Conservation (phyloP, 2,113 vertebrate genomes). For the Epinephelus fuscoguttatus region DNA sequence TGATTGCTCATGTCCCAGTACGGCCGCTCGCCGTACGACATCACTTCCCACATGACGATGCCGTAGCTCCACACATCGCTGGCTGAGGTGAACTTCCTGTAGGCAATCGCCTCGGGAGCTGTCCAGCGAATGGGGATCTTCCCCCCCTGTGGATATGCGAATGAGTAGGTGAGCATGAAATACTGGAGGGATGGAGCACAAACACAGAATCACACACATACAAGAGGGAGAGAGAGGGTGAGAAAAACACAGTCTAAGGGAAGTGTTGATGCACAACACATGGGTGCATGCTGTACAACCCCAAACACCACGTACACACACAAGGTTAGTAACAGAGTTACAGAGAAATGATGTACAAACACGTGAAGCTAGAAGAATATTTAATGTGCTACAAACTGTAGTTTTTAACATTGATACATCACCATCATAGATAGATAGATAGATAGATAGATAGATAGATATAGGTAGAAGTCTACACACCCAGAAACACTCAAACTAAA, state of each 20-base stretch:
- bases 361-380: conserved; percentile 38
- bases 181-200: conserved; percentile 83
- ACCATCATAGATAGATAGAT: not conserved
- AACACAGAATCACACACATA: conserved; percentile 81
- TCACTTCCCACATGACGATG: conserved; percentile 99
- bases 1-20: conserved; percentile 99
- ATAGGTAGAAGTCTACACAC: not conserved
- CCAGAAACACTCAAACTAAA: not conserved
- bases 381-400: conserved; percentile 39
- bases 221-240: conserved; percentile 78
- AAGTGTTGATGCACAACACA: conserved; percentile 70
- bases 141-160: conserved; percentile 90
- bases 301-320: conserved; percentile 41
- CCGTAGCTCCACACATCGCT: conserved; percentile 99
- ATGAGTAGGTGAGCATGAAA: conserved; percentile 85
- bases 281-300: conserved; percentile 65
- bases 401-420: conserved; percentile 45
- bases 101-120: conserved; percentile 96
- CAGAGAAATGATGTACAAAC: conserved; percentile 54
- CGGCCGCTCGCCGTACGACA: conserved; percentile 97
- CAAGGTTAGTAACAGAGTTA: conserved; percentile 57
- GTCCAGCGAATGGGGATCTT: conserved; percentile 99
- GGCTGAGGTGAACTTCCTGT: conserved; percentile 98
- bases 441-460: too few relatives aligned
- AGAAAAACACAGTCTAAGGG: conserved; percentile 71